Evolutionary conservation across 1,140 invertebrate genomes (phyloP), one percentile per base, ranked within the genome.

Genomic region (Saccostrea cuccullata): DNA sequence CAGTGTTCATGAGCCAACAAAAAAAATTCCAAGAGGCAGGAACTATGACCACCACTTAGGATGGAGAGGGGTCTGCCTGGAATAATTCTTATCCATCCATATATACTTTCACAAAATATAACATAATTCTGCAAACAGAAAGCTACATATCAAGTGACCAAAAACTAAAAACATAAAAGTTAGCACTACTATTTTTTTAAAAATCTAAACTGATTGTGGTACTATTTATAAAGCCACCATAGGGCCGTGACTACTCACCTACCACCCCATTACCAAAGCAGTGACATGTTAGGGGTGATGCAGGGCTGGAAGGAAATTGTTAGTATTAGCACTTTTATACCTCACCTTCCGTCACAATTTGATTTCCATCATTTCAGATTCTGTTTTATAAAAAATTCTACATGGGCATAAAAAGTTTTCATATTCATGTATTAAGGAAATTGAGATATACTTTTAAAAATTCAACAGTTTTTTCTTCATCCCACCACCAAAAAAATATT

Each of bases 281-380:
- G 70, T 77, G 26, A 77, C 23, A 77, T 36, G 70, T 77, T 77
- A 77, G 70, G 70, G 70, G 70, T 26, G 23, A 30, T 26, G 23
- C 13, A 77, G 70, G 70, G 70, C 70, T 77, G 70, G 70, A 77
- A 77, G 70, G 70, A 77, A 77, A 77, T 23, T 77, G 70, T 26
- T 77, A 36, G 30, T 77, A 30, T 77, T 77, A 77, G 70, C 70
- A 9, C 13, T 4, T 77, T 11, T 30, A 36, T 77, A 77, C 26
- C 70, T 77, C 23, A 77, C 12, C 3, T 30, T 15, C 12, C 26
- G 9, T 30, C 30, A 77, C 15, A 77, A 36, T 77, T 77, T 77
- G 70, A 77, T 77, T 77, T 77, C 70, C 70, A 77, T 47, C 47
- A 47, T 15, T 77, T 77, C 70, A 77, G 70, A 77, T 26, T 30